Conservation (phyloP, 2,113 vertebrate species). For the Bufo bufo region DNA sequence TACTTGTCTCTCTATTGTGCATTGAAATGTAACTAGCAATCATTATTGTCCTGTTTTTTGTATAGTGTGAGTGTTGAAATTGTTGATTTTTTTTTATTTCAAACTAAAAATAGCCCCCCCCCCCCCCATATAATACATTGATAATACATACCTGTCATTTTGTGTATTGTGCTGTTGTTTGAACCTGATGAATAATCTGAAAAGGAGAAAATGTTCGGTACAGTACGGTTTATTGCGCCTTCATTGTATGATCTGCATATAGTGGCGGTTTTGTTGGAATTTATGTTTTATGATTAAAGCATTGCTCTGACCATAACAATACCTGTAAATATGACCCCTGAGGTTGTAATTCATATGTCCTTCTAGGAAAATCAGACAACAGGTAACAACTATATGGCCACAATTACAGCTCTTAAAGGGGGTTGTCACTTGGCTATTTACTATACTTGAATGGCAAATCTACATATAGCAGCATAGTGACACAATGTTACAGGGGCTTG, state of each 20-base stretch:
- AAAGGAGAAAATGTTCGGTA: neutral
- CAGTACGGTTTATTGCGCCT: neutral
- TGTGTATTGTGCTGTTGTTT: constrained; percentile 1
- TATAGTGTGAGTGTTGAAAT: too few relatives aligned
- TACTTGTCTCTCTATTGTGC: neutral
- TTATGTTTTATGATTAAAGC: neutral
- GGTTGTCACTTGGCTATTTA: neutral
- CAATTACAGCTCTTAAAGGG: neutral
- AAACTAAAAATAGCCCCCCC: neutral
- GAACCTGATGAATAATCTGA: constrained; percentile 11
- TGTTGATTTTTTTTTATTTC: neutral
- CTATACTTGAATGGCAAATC: neutral
- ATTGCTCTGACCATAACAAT: neutral
- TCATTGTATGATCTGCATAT: neutral
- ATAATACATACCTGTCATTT: constrained; percentile 16
- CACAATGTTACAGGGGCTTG: neutral
- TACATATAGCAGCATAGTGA: neutral
- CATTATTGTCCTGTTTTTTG: neutral
- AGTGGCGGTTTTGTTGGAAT: neutral
- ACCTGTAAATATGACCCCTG: neutral
- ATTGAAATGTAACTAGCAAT: neutral
- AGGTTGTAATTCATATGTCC: neutral
- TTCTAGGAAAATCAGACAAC: neutral
- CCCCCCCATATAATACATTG: neutral
- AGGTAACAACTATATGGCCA: neutral